Conservation (phyloP, 2,113 vertebrate species). For the Butorides virescens region DNA sequence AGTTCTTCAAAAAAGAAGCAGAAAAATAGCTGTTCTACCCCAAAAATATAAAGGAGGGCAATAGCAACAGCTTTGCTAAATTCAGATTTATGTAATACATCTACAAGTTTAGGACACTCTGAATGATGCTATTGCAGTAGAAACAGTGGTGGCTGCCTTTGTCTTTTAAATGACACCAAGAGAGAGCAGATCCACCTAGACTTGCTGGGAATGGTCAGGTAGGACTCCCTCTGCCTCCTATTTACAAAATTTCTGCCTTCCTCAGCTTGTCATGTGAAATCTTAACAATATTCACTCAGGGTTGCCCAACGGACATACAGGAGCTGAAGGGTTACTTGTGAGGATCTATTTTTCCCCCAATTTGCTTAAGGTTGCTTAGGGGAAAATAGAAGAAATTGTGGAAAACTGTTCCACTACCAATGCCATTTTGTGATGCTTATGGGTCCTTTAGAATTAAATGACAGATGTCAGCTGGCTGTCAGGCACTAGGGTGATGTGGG, state of each 20-base stretch:
- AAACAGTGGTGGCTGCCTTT: neutral
- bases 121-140: neutral
- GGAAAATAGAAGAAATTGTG: neutral
- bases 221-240: neutral
- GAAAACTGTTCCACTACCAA: neutral
- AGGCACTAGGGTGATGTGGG: neutral
- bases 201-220: neutral
- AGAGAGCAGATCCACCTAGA: neutral
- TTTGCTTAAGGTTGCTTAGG: neutral
- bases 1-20: neutral
- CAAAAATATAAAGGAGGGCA: neutral
- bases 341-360: fast-evolving
- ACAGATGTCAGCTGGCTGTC: neutral
- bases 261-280: neutral
- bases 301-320: neutral
- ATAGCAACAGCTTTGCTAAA: neutral
- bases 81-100: neutral
- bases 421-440: neutral
- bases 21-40: neutral
- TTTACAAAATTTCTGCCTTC: neutral
- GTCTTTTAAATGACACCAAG: neutral
- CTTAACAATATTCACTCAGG: neutral
- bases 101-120: neutral
- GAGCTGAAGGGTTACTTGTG: neutral
- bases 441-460: neutral